Percentiles rank a stretch among this genome's conserved stretches.
Conservation (phyloP, 2,797 vertebrate genomes). For the Salarias fasciatus region DNA sequence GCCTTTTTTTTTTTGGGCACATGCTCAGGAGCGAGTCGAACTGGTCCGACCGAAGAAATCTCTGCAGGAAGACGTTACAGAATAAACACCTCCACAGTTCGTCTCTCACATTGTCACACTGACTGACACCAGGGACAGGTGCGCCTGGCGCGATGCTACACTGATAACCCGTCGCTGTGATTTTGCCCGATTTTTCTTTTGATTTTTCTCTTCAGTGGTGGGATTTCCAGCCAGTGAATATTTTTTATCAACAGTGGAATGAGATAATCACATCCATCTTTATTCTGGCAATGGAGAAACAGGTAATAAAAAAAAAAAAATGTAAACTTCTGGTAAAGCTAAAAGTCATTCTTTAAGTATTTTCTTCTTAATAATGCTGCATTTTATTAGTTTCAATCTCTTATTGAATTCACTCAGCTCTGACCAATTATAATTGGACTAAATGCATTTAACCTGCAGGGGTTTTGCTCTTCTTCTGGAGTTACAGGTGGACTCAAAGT, state of each 20-base stretch:
- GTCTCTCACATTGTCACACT: constrained; percentile 40
- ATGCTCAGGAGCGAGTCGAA: constrained; percentile 60
- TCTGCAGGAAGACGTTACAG: constrained; percentile 48
- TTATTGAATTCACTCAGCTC: too few species aligned
- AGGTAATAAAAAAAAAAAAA: constrained; percentile 63
- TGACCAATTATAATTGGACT: too few species aligned
- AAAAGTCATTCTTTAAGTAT: too few species aligned
- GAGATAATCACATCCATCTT: constrained; percentile 14
- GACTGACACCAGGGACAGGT: constrained; percentile 37
- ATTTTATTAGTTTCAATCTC: too few species aligned
- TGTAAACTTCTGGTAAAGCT: background rate
- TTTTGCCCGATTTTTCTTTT: background rate
- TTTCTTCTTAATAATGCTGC: too few species aligned
- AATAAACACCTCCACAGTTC: constrained; percentile 45
- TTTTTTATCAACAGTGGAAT: constrained; percentile 2
- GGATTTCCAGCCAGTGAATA: background rate
- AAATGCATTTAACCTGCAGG: too few species aligned
- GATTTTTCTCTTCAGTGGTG: background rate
- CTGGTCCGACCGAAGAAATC: constrained; percentile 58
- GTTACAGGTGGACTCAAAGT: too few species aligned
- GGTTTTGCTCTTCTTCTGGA: too few species aligned
- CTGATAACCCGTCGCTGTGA: constrained; percentile 3
- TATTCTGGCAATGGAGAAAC: constrained; percentile 44
- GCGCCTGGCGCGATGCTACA: constrained; percentile 9
- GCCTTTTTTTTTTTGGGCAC: background rate